Base-by-base conservation (phyloP, 2,888 invertebrate genomes). In the Zeuzera pyrina region DNA sequence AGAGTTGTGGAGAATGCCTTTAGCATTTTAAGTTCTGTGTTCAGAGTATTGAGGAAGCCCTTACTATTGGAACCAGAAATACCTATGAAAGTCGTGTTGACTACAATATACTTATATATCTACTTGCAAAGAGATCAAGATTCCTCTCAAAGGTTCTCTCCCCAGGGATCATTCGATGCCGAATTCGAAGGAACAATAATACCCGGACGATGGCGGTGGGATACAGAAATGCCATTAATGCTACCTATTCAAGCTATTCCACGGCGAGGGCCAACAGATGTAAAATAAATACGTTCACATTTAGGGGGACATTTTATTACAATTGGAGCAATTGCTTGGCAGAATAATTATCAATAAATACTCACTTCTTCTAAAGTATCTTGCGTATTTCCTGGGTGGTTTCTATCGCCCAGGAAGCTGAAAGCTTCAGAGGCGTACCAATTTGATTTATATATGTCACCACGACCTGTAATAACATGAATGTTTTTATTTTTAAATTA, bases 231-330 rank as follows among this genome's bases (percentile, higher is more conserved):
- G 30, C 25, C 37, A 39, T 40, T 41, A 42, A 22, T 42, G 29
- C 33, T 36, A 41, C 19, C 41, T 15, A 39, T 42, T 32, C 29
- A 36, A 32, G 31, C 34, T 3, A 38, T 42, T 22, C 37, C 40
- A 44, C 38, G 39, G 28, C 29, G 41, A 34, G 36, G 33, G 23
- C 6, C 30, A 36, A 36, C 27, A 34, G 15, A 38, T 32, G 30
- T 31, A 31, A 39, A 40, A 40, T 33, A 40, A 30, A 44, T 44
- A 38, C 38, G 41, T 30, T 34, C 14, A 22, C 39, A 44, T 19
- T 34, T 44, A 38, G 36, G 22, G 23, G 33, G 36, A 41, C 41
- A 43, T 34, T 43, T 43, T 12, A 39, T 39, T 14, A 39, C 39
- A 33, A 43, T 41, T 15, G 39, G 38, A 31, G 21, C 35, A 29